Percentiles rank a stretch among this genome's conserved stretches.
Evolutionary conservation across 2,113 vertebrate genomes (phyloP).

Genomic region (Orientallactaga bullata): DNA sequence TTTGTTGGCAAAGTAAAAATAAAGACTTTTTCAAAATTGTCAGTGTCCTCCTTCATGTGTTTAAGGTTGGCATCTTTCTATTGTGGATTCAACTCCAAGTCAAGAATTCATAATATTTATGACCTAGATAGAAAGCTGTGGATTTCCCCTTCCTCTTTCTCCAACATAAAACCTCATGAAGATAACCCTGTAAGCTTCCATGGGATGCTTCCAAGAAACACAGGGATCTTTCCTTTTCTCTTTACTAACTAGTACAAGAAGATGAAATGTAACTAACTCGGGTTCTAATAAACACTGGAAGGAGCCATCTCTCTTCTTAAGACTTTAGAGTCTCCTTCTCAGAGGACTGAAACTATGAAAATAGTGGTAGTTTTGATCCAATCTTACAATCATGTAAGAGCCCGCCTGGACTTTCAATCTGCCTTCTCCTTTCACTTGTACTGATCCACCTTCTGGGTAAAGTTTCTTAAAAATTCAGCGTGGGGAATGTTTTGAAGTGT

Average conservation of each 20-base stretch:
- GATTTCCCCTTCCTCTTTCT: neutral
- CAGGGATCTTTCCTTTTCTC: neutral
- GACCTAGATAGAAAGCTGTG: neutral
- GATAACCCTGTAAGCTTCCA: neutral
- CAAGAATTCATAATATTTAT: neutral
- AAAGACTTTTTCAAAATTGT: neutral
- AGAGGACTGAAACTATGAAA: neutral
- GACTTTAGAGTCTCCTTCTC: neutral
- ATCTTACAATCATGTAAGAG: neutral
- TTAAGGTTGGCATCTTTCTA: neutral
- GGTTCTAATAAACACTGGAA: neutral
- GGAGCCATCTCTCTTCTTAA: neutral
- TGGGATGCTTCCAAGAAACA: too few relatives aligned
- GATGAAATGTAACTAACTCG: neutral
- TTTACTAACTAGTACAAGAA: neutral
- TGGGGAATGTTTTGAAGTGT: neutral
- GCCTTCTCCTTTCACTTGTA: neutral
- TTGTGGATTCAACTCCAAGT: neutral
- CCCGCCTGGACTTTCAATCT: neutral
- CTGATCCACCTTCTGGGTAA: neutral
- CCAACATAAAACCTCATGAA: neutral
- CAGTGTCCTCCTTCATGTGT: neutral
- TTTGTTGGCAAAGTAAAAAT: neutral
- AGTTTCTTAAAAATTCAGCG: neutral
- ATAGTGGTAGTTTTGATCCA: neutral